Conservation (phyloP, 1,140 invertebrate genomes). For the Lordiphosa mommai region DNA sequence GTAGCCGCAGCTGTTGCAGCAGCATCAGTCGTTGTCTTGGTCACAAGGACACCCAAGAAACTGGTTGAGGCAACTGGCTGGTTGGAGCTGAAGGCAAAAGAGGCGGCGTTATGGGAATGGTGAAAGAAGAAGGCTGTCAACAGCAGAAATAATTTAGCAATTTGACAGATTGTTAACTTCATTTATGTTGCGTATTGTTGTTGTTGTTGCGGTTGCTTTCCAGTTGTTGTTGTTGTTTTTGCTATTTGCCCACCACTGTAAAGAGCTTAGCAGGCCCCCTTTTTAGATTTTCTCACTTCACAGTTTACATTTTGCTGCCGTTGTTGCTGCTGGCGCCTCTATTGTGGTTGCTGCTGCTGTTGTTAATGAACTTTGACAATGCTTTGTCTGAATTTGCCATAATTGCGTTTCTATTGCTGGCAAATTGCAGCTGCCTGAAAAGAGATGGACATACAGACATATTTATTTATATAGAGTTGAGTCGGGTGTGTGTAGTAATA, state of each 20-base stretch:
- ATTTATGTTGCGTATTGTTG: slow-evolving; percentile 69
- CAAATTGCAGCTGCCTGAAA: slow-evolving; percentile 46
- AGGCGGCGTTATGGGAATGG: slow-evolving; percentile 54
- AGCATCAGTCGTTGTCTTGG: slow-evolving; percentile 41
- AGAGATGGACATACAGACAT: background rate
- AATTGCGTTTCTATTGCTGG: slow-evolving; percentile 40
- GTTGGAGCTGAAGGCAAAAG: slow-evolving; percentile 7
- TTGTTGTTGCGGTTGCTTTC: slow-evolving; percentile 5
- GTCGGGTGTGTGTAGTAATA: background rate
- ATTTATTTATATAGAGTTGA: no score
- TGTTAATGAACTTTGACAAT: slow-evolving; percentile 37
- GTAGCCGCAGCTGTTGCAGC: slow-evolving; percentile 21
- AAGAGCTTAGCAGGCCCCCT: slow-evolving; percentile 34
- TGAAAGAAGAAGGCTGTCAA: slow-evolving; percentile 78
- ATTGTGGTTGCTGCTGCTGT: slow-evolving; percentile 15
- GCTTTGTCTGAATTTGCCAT: slow-evolving; percentile 44
- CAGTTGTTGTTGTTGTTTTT: slow-evolving; percentile 9
- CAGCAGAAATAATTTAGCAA: slow-evolving; percentile 79
- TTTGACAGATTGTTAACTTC: slow-evolving; percentile 79
- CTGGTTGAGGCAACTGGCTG: slow-evolving; percentile 5
- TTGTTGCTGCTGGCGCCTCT: slow-evolving; percentile 19
- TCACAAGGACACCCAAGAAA: slow-evolving; percentile 26
- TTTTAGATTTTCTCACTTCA: slow-evolving; percentile 28
- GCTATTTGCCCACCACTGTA: slow-evolving; percentile 29
- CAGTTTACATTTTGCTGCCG: slow-evolving; percentile 57